Conservation (phyloP, 2,888 invertebrate genomes). For the Synergus umbraculus region DNA sequence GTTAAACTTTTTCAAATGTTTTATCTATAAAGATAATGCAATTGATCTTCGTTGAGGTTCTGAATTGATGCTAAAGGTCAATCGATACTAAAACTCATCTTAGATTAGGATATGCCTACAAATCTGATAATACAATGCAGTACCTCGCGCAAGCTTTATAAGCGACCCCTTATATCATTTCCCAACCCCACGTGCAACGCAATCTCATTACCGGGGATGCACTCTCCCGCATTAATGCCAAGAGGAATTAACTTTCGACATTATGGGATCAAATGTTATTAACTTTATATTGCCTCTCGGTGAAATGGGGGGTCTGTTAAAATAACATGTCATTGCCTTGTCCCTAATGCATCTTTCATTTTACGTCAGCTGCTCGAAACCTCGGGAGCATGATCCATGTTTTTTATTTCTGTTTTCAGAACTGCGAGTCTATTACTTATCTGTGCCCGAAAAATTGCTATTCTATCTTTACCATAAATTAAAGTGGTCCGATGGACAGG, state of each 20-base stretch:
- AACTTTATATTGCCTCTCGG: constrained; percentile 71
- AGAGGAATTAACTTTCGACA: constrained; percentile 75
- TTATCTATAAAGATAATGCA: background rate
- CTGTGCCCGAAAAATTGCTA: background rate
- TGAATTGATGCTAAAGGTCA: background rate
- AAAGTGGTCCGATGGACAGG: constrained; percentile 14
- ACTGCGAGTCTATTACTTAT: background rate
- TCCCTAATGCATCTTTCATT: constrained; percentile 57
- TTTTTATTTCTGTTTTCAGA: constrained; percentile 43
- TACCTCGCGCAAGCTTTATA: constrained; percentile 71
- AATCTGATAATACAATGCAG: constrained; percentile 50
- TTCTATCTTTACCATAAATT: constrained; percentile 32
- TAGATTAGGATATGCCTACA: constrained; percentile 6
- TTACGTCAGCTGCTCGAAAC: constrained; percentile 57
- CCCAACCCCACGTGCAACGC: constrained; percentile 49
- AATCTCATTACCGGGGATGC: constrained; percentile 56
- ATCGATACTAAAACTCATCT: constrained; percentile 24
- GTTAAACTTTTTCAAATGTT: background rate
- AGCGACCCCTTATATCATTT: constrained; percentile 67
- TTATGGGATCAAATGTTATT: constrained; percentile 73
- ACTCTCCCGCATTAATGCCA: constrained; percentile 71
- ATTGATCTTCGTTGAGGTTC: background rate
- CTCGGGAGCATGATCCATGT: constrained; percentile 41
- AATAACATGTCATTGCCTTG: constrained; percentile 58
- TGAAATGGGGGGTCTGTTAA: constrained; percentile 57